A percentile compares a stretch with the other conserved stretches of the same genome.
phyloP scores from a whole-genome alignment of 2,797 vertebrate genomes.

The Enteromius unitaeniatus region DNA sequence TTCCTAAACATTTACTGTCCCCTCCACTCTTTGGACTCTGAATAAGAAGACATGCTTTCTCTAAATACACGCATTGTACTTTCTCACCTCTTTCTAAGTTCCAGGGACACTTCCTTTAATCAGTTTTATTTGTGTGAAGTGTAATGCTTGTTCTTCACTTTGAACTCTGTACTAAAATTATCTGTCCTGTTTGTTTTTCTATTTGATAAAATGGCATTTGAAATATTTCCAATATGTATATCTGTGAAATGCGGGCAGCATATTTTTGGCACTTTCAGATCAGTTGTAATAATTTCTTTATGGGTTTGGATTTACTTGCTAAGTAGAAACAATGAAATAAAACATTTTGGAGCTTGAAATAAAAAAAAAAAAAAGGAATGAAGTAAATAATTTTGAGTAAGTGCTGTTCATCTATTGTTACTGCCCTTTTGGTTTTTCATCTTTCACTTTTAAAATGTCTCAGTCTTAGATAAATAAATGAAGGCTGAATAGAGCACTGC shows the following conservation, averaged over 20 bases:
- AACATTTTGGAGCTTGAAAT: slow-evolving; percentile 52
- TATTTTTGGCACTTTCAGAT: slow-evolving; percentile 48
- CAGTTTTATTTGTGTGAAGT: slow-evolving; percentile 31
- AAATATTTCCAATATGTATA: slow-evolving; percentile 29
- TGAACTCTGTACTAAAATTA: slow-evolving; percentile 17
- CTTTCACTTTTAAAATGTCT: neutral
- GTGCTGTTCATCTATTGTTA: slow-evolving; percentile 27
- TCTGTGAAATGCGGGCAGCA: slow-evolving; percentile 29
- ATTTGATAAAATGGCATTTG: slow-evolving; percentile 29
- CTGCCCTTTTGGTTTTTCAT: neutral
- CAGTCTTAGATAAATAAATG: neutral
- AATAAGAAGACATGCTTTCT: slow-evolving; percentile 46
- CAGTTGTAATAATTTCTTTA: slow-evolving; percentile 39
- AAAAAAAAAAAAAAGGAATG: slow-evolving; percentile 12
- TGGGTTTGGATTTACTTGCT: slow-evolving; percentile 27
- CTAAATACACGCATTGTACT: slow-evolving; percentile 31
- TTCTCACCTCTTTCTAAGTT: slow-evolving; percentile 29
- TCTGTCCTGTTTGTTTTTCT: slow-evolving; percentile 7
- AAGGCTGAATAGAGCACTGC: neutral
- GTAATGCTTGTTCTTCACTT: slow-evolving; percentile 42
- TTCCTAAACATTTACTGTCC: slow-evolving; percentile 39
- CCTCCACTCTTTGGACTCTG: slow-evolving; percentile 40
- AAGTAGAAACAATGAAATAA: slow-evolving; percentile 42
- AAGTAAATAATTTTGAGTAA: slow-evolving; percentile 30
- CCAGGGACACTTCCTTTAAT: slow-evolving; percentile 24